These are phyloP conservation scores for Ramphastos sulfuratus DNA, from an alignment of 2,113 vertebrate species.

Conservation along the genomic window DNA sequence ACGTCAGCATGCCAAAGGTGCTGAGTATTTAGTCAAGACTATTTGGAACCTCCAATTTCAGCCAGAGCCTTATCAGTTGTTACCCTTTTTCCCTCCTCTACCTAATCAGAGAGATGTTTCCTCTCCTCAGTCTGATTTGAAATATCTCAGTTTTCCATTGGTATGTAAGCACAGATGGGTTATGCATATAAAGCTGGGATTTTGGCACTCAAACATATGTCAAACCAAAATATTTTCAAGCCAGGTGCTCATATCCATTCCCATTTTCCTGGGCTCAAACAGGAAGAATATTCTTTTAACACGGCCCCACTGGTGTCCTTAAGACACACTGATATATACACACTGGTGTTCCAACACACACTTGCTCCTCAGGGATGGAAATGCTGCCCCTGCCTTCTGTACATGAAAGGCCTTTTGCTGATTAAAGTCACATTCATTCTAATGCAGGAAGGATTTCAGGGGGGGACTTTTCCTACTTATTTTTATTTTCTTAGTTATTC, in stretches of 20 bases:
- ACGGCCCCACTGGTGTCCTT: background rate
- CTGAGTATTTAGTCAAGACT: background rate
- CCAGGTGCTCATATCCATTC: background rate
- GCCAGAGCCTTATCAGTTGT: background rate
- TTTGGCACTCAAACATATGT: background rate
- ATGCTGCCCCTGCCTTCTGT: background rate
- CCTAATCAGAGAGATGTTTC: background rate
- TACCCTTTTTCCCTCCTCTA: background rate
- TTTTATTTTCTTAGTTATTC: background rate
- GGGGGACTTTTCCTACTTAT: background rate
- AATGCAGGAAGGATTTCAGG: background rate
- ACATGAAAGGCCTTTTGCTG: background rate
- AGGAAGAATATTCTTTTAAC: background rate
- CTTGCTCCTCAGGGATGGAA: background rate
- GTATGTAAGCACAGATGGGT: background rate
- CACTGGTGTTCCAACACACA: background rate
- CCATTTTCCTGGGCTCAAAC: background rate
- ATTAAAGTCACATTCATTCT: slow-evolving; percentile 26
- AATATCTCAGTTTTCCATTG: background rate
- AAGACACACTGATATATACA: background rate
- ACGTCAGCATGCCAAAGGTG: background rate
- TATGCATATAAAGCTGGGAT: background rate
- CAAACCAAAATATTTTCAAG: background rate
- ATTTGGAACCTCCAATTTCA: background rate
- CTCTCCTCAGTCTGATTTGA: background rate